Percentiles rank a stretch among this genome's conserved stretches.
These are phyloP conservation scores for Muscicapa striata DNA, from an alignment of 2,797 vertebrate genomes.

Conservation along the genomic window DNA sequence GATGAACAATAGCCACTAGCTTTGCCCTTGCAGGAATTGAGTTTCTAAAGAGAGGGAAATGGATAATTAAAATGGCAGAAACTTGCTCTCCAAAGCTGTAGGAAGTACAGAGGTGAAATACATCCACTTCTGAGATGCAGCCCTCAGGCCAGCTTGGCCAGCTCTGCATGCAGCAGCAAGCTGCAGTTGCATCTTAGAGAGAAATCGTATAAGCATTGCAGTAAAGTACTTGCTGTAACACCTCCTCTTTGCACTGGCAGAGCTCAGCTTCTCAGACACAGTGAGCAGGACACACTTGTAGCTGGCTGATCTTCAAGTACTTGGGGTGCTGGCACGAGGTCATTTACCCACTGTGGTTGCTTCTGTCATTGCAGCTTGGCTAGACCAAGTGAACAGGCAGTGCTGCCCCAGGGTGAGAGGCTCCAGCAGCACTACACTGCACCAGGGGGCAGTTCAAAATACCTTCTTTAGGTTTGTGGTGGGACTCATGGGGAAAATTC, in stretches of 20 bases:
- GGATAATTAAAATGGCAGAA: background rate
- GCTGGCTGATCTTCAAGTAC: background rate
- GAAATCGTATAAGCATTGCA: background rate
- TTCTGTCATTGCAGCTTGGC: background rate
- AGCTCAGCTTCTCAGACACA: background rate
- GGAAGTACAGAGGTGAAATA: background rate
- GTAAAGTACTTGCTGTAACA: background rate
- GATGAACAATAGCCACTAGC: background rate
- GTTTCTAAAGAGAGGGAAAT: background rate
- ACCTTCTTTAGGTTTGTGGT: background rate
- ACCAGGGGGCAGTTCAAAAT: background rate
- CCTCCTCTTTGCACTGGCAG: background rate
- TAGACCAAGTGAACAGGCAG: background rate
- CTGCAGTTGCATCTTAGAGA: background rate
- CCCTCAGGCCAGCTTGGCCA: background rate
- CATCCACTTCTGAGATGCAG: background rate
- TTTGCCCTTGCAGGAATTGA: background rate
- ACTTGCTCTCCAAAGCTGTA: background rate
- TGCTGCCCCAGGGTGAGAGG: background rate
- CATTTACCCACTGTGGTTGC: accelerated
- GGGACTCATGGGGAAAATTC: background rate
- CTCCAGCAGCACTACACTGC: accelerated
- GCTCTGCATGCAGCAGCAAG: background rate
- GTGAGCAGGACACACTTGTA: background rate
- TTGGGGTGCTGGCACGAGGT: accelerated